Percentiles rank a stretch among this genome's conserved stretches.
These are phyloP conservation scores for Andrena flavipes DNA, from an alignment of 2,888 invertebrate species.

Conservation along the genomic window DNA sequence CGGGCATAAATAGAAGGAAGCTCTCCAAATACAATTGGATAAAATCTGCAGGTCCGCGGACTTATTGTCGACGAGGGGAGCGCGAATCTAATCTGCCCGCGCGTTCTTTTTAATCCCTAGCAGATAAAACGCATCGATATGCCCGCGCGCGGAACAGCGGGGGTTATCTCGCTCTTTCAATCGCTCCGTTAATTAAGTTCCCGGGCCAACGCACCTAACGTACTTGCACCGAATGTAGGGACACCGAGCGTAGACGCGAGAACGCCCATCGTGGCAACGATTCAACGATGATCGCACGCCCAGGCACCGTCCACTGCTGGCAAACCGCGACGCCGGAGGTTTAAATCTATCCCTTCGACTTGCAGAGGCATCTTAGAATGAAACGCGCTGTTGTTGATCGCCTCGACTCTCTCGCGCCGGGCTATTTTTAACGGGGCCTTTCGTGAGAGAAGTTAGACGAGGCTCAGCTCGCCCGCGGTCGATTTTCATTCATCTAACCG, in stretches of 20 bases:
- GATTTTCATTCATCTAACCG: not conserved
- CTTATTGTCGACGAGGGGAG: not conserved
- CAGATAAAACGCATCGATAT: constrained; percentile 4
- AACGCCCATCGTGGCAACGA: constrained; percentile 35
- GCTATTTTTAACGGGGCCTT: constrained; percentile 36
- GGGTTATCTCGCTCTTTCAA: not conserved
- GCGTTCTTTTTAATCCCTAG: not conserved
- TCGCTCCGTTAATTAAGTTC: constrained; percentile 6
- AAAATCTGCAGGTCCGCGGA: not conserved
- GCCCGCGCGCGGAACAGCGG: not conserved
- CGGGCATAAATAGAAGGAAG: not conserved
- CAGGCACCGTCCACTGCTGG: constrained; percentile 9
- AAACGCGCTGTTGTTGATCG: constrained; percentile 21
- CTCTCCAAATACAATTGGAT: not conserved
- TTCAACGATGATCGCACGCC: constrained; percentile 39
- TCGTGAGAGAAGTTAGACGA: constrained; percentile 7
- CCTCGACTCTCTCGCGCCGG: not conserved
- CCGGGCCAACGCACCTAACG: not conserved
- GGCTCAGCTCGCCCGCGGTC: too few species aligned
- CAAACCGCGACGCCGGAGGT: constrained; percentile 20
- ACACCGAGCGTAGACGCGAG: constrained; percentile 5
- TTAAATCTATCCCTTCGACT: constrained; percentile 47
- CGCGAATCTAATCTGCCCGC: not conserved
- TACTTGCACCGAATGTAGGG: not conserved
- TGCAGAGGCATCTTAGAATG: constrained; percentile 41